Percentiles rank a stretch among this genome's conserved stretches.
Conservation (phyloP, 1,140 invertebrate species). For the Aculops lycopersici region DNA sequence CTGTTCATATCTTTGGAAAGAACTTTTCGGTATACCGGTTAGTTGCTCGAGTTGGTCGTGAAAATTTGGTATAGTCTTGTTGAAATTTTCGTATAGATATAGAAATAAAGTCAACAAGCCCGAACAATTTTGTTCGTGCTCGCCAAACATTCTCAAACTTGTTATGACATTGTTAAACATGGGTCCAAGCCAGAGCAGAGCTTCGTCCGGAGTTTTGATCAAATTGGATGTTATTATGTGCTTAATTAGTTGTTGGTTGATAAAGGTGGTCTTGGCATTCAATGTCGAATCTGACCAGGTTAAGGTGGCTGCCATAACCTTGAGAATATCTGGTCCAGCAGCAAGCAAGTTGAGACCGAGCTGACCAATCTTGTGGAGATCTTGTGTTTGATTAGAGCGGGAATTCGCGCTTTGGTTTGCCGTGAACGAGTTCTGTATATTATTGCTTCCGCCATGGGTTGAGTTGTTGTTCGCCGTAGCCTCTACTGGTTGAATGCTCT, state of each 20-base stretch:
- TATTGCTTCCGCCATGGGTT: not conserved
- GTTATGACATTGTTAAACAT: constrained; percentile 1
- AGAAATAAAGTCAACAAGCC: not conserved
- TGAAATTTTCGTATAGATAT: constrained; percentile 2
- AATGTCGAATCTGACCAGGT: constrained; percentile 3
- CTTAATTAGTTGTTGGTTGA: not conserved
- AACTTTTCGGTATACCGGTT: not conserved
- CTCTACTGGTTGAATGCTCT: not conserved
- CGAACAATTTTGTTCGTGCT: constrained; percentile 3
- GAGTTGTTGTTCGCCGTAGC: not conserved
- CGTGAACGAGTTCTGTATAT: not conserved
- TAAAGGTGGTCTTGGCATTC: not conserved
- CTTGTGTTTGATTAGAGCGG: not conserved
- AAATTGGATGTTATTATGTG: not conserved
- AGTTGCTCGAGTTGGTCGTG: constrained; percentile 1
- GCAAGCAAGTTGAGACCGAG: not conserved
- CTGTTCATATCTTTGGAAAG: not conserved
- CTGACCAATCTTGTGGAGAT: not conserved
- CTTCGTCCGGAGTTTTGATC: not conserved
- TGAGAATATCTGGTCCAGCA: not conserved
- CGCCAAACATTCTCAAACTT: constrained; percentile 1
- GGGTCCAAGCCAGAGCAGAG: too few relatives aligned
- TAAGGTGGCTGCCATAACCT: not conserved
- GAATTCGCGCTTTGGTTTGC: not conserved
- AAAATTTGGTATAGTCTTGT: not conserved